A percentile compares a stretch with the other conserved stretches of the same genome.
These are phyloP conservation scores for Alloplasta piceator DNA, from an alignment of 2,888 invertebrate genomes.

Conservation along the genomic window DNA sequence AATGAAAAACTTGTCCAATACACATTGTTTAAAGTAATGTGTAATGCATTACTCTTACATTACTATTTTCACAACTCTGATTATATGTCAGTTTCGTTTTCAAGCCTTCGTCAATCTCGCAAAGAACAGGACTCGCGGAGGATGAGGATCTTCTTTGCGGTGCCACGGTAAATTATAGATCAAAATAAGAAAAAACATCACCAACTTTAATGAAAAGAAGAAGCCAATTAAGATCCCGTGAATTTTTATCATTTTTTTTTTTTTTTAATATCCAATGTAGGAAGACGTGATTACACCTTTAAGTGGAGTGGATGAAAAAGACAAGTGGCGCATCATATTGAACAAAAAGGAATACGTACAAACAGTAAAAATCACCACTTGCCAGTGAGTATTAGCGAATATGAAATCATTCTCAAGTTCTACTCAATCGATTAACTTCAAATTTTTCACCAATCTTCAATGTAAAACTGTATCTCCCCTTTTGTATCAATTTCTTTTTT, in stretches of 20 bases:
- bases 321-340: conserved; percentile 88
- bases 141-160: conserved; percentile 68
- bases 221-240: neutral
- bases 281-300: conserved; percentile 87
- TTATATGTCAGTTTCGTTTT: neutral
- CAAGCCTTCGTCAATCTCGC: conserved; percentile 60
- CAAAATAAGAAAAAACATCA: neutral
- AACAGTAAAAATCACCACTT: conserved; percentile 89
- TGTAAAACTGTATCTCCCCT: too few species aligned
- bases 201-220: neutral
- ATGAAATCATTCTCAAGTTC: too few species aligned
- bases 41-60: too few species aligned
- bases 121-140: conserved; percentile 66
- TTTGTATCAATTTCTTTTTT: too few species aligned
- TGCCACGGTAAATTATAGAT: conserved; percentile 62
- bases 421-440: too few species aligned
- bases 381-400: conserved; percentile 85
- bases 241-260: neutral
- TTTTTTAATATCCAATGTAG: conserved; percentile 70
- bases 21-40: too few species aligned
- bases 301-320: conserved; percentile 85
- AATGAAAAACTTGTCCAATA: too few species aligned
- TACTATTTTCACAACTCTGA: too few species aligned
- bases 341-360: conserved; percentile 88
- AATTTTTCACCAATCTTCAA: too few species aligned